phyloP scores from a whole-genome alignment of 2,888 invertebrate genomes.

The Vanessa cardui region DNA sequence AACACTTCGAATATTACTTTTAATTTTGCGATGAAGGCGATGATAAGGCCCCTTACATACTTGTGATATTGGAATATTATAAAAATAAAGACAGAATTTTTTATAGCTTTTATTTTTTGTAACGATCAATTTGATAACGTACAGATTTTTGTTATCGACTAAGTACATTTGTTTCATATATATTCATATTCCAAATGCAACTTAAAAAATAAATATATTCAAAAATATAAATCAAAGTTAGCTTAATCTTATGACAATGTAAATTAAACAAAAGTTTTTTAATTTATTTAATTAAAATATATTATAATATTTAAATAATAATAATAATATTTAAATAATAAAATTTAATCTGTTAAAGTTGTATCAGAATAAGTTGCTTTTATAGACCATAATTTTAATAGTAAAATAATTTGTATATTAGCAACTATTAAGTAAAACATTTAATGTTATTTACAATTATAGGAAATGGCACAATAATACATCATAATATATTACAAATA shows the following conservation, averaged over 20 bases:
- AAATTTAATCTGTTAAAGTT: background rate
- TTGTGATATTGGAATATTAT: background rate
- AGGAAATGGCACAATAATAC: background rate
- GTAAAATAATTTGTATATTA: background rate
- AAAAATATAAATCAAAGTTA: background rate
- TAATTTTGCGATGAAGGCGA: too few relatives aligned
- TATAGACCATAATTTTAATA: background rate
- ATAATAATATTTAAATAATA: too few relatives aligned
- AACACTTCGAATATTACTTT: too few relatives aligned
- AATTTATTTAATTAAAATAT: too few relatives aligned
- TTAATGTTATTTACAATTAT: background rate
- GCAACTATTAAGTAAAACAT: background rate
- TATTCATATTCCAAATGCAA: constrained; percentile 57
- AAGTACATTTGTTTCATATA: constrained; percentile 55
- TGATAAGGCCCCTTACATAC: too few relatives aligned
- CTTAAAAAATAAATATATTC: constrained; percentile 41
- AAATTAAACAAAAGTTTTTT: background rate
- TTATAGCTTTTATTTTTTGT: constrained; percentile 65
- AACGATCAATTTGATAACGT: constrained; percentile 70
- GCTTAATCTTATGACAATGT: background rate
- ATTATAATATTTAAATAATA: too few relatives aligned
- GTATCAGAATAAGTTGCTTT: background rate
- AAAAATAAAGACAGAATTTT: constrained; percentile 19
- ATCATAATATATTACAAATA: background rate
- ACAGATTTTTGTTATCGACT: constrained; percentile 63